Evolutionary conservation across 1,140 invertebrate species (phyloP).

Genomic region (Cheumatopsyche charites): DNA sequence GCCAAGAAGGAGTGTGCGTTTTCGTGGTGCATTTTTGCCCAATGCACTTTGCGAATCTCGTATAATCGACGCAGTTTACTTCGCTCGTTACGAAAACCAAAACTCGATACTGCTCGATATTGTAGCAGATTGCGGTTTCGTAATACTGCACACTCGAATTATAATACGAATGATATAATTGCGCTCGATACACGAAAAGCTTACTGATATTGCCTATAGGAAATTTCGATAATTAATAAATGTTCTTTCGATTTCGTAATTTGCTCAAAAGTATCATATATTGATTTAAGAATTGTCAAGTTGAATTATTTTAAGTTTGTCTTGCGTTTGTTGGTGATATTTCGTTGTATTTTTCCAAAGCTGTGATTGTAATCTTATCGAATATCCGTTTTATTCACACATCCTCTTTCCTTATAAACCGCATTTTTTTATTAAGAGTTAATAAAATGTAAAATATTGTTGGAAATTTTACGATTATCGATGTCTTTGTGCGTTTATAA

Average conservation of each 20-base stretch:
- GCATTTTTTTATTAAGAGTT: constrained; percentile 18
- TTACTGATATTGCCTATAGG: too few species aligned
- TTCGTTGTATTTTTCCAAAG: background rate
- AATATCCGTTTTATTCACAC: constrained; percentile 49
- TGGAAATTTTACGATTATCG: too few species aligned
- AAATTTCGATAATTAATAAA: too few species aligned
- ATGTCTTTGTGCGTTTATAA: too few species aligned
- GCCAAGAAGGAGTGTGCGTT: background rate
- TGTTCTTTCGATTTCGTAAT: too few species aligned
- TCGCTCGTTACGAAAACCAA: constrained; percentile 35
- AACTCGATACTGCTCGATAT: constrained; percentile 33
- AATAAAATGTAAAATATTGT: background rate
- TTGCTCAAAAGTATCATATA: too few species aligned
- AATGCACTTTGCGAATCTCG: constrained; percentile 26
- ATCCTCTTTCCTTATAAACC: constrained; percentile 48
- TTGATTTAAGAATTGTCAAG: too few species aligned
- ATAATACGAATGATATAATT: constrained; percentile 35
- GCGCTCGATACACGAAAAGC: background rate
- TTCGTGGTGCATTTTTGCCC: background rate
- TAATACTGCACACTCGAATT: constrained; percentile 33
- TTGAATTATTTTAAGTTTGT: background rate
- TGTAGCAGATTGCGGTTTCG: constrained; percentile 39
- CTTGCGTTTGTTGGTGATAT: background rate
- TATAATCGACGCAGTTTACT: constrained; percentile 30
- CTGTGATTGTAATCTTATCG: constrained; percentile 45